Conservation (phyloP, 2,888 invertebrate species). For the Galerucella pusilla region DNA sequence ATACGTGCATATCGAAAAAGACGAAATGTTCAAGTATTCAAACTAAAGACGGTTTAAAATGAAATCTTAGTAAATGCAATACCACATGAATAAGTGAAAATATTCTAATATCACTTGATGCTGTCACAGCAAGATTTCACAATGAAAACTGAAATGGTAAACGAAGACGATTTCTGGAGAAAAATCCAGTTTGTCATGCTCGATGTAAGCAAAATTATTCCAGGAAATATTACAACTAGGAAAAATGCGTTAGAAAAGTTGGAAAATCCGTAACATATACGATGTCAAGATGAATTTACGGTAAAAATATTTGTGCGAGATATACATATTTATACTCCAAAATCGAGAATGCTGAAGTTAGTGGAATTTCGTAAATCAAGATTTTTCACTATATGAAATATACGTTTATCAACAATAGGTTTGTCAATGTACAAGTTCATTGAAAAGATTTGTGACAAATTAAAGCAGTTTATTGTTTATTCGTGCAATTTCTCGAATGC, state of each 20-base stretch:
- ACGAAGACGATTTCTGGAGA: slow-evolving; percentile 16
- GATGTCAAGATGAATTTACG: slow-evolving; percentile 8
- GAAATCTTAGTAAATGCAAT: background rate
- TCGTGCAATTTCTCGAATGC: too few relatives aligned
- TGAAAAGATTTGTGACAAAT: too few relatives aligned
- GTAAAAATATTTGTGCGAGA: background rate
- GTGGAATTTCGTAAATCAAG: background rate
- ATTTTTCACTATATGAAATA: background rate
- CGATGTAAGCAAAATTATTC: slow-evolving; percentile 22
- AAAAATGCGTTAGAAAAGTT: slow-evolving; percentile 12
- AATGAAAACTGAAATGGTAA: slow-evolving; percentile 16
- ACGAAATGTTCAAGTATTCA: too few relatives aligned
- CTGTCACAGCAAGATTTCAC: slow-evolving; percentile 13
- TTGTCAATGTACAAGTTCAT: background rate
- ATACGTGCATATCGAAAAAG: too few relatives aligned
- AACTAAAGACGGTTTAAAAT: background rate
- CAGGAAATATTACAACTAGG: slow-evolving; percentile 13
- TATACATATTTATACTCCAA: background rate
- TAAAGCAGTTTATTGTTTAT: too few relatives aligned
- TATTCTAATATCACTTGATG: slow-evolving; percentile 5
- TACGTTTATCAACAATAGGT: background rate
- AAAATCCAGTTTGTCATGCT: slow-evolving; percentile 21
- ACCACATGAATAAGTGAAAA: background rate
- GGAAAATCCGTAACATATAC: slow-evolving; percentile 9
- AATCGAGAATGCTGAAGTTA: background rate